Percentiles rank a stretch among this genome's conserved stretches.
Conservation (phyloP, 2,797 vertebrate genomes). For the Myripristis jacobus region DNA sequence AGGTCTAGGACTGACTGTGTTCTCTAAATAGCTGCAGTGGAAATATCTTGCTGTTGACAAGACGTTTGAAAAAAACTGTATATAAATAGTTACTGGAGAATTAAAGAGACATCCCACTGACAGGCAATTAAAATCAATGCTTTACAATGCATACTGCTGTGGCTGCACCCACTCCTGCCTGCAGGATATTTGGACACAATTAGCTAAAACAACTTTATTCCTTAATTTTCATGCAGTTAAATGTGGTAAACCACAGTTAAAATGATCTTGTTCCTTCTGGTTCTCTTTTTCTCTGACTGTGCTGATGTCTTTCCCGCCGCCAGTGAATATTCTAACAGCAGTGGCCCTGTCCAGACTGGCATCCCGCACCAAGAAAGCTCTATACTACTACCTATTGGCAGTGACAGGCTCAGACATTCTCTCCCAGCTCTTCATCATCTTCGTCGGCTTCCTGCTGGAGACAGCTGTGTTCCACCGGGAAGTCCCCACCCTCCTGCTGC, state of each 20-base stretch:
- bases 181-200: background rate
- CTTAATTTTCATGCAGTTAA: background rate
- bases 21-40: background rate
- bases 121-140: background rate
- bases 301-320: background rate
- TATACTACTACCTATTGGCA: constrained; percentile 92
- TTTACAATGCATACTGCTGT: background rate
- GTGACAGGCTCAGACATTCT: constrained; percentile 91
- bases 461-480: constrained; percentile 89
- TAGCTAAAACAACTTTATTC: background rate
- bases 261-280: background rate
- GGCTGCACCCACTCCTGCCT: background rate
- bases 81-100: constrained; percentile 2
- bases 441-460: constrained; percentile 93
- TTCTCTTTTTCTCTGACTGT: background rate
- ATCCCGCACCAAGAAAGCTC: constrained; percentile 87
- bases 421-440: constrained; percentile 94
- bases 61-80: background rate
- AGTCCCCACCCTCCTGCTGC: constrained; percentile 84
- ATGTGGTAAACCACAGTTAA: background rate
- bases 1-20: background rate
- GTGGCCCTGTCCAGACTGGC: constrained; percentile 88
- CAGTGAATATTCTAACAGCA: constrained; percentile 89
- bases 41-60: constrained; percentile 5
- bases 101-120: background rate